These are phyloP conservation scores for Rhea pennata DNA, from an alignment of 2,113 vertebrate genomes.

Conservation along the genomic window DNA sequence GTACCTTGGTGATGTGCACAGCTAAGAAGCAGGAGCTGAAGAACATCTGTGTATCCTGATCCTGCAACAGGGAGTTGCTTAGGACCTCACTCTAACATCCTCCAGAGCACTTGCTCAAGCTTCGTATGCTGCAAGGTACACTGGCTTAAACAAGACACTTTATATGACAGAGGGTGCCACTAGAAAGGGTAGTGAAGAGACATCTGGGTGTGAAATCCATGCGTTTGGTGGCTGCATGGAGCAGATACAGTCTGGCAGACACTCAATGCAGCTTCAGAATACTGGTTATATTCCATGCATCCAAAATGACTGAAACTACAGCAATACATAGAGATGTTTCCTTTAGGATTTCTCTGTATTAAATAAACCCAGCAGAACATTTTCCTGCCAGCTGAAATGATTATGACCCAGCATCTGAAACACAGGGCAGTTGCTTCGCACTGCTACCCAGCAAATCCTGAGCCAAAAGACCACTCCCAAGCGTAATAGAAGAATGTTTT, in stretches of 20 bases:
- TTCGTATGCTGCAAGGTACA: rapidly evolving
- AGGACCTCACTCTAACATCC: background rate
- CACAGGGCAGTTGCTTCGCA: background rate
- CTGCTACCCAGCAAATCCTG: background rate
- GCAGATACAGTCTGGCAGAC: background rate
- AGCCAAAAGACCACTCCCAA: background rate
- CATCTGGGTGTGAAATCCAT: background rate
- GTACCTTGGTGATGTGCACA: background rate
- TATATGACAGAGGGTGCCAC: background rate
- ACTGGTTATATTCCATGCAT: background rate
- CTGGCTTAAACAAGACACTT: background rate
- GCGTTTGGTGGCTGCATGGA: background rate
- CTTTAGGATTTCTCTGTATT: background rate
- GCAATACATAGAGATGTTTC: background rate
- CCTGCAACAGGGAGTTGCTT: background rate
- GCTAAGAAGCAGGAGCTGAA: background rate
- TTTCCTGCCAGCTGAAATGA: background rate
- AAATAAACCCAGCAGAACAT: background rate
- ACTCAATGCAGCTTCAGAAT: background rate
- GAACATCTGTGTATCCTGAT: background rate
- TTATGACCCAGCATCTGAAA: background rate
- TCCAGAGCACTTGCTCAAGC: rapidly evolving
- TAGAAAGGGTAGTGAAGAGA: background rate
- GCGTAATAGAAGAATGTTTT: background rate
- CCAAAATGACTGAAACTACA: background rate